phyloP scores from a whole-genome alignment of 2,113 vertebrate species.

The Stigmatopora nigra region DNA sequence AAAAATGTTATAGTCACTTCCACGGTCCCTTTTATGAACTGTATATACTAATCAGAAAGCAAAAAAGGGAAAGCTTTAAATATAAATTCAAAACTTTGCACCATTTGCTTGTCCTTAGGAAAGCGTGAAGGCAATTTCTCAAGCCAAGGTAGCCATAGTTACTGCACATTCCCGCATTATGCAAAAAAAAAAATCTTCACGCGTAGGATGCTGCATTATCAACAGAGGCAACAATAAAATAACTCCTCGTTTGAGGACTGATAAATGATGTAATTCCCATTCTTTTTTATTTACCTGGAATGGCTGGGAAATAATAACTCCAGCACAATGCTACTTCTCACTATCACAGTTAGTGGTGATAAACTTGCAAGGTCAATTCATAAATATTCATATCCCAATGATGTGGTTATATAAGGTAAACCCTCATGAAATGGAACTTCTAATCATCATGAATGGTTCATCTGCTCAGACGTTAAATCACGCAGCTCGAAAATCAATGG shows the following conservation, averaged over 20 bases:
- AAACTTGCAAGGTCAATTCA: conserved; percentile 18
- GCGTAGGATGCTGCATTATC: background rate
- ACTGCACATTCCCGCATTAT: background rate
- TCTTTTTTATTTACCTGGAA: conserved; percentile 18
- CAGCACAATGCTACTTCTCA: conserved; percentile 38
- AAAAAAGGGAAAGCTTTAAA: no score
- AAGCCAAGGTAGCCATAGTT: background rate
- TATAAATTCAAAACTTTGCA: no score
- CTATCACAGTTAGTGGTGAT: conserved; percentile 34
- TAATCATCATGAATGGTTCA: background rate
- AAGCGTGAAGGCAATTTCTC: no score
- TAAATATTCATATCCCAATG: conserved; percentile 5
- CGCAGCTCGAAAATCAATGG: background rate
- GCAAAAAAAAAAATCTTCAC: background rate
- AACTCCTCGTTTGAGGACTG: conserved; percentile 10
- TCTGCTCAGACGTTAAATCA: background rate
- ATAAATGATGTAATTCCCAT: conserved; percentile 34
- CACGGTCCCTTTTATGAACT: no score
- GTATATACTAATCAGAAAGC: no score
- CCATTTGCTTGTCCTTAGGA: no score
- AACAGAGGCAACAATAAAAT: conserved; percentile 14
- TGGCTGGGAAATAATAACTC: conserved; percentile 15
- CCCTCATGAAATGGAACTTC: background rate
- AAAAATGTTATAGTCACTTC: no score
- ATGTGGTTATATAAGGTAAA: background rate